phyloP scores from a whole-genome alignment of 2,797 vertebrate species.

The Sebastes miniatus region DNA sequence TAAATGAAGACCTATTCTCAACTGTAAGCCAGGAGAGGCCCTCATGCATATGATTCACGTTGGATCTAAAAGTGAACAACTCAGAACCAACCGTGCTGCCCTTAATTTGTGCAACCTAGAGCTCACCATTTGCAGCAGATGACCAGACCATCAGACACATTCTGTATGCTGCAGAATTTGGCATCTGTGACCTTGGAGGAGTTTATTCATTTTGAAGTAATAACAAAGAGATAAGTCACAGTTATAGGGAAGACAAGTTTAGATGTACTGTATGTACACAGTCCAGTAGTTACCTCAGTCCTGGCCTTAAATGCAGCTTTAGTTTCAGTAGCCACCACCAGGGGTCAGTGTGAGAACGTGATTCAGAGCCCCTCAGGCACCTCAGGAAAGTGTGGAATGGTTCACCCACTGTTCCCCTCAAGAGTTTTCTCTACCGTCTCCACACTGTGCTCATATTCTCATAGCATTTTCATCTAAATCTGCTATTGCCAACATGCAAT shows the following conservation, averaged over 20 bases:
- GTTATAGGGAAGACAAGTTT: background rate
- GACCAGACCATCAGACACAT: too few species aligned
- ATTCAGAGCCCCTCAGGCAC: conserved; percentile 20
- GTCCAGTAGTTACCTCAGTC: background rate
- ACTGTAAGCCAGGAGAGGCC: too few species aligned
- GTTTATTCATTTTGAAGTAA: background rate
- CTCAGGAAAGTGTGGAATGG: conserved; percentile 44
- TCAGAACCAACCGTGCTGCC: too few species aligned
- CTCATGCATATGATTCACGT: too few species aligned
- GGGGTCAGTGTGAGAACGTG: conserved; percentile 66
- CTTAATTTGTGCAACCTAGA: too few species aligned
- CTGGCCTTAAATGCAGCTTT: background rate
- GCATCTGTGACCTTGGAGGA: background rate
- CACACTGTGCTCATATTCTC: background rate
- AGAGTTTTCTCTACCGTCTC: background rate
- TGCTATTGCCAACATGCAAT: background rate
- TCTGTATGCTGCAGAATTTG: background rate
- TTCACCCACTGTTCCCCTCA: background rate
- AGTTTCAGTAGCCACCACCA: conserved; percentile 49
- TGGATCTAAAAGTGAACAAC: too few species aligned
- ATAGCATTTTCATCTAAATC: background rate
- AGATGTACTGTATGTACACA: background rate
- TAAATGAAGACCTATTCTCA: too few species aligned
- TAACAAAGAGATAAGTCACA: background rate
- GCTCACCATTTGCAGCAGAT: too few species aligned